Conservation (phyloP, 2,113 vertebrate genomes). For the Sinocyclocheilus anophthalmus region DNA sequence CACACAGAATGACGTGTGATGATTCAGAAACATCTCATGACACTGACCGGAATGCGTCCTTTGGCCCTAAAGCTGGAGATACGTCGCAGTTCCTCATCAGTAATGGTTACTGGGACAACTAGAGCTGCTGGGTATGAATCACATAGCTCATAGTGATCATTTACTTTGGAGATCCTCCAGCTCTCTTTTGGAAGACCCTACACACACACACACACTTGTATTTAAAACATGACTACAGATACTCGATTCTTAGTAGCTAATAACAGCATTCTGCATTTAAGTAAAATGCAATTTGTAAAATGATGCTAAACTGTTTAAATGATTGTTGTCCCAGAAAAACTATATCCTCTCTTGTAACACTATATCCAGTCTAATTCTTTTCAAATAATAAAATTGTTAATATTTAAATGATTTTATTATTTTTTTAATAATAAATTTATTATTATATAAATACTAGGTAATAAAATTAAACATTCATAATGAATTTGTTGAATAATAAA, state of each 20-base stretch:
- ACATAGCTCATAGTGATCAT: constrained; percentile 92
- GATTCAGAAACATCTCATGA: not conserved
- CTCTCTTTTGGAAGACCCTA: constrained; percentile 97
- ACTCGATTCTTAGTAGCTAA: not conserved
- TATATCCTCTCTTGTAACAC: not conserved
- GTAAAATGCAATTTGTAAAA: not conserved
- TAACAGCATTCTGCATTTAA: not conserved
- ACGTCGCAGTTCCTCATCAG: constrained; percentile 89
- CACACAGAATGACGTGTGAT: not conserved
- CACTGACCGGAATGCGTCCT: constrained; percentile 90
- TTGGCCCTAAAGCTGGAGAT: constrained; percentile 89
- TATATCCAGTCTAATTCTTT: too few species aligned
- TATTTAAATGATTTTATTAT: not conserved
- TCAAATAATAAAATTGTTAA: not conserved
- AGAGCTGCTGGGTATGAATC: constrained; percentile 92
- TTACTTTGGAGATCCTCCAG: constrained; percentile 92
- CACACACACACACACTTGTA: constrained; percentile 3
- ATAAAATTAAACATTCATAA: not conserved
- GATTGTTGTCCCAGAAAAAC: not conserved
- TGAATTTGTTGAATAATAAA: not conserved
- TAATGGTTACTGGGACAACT: constrained; percentile 90
- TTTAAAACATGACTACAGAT: not conserved
- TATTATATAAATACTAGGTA: not conserved
- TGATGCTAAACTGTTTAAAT: not conserved
- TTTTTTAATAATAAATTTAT: not conserved